Evolutionary conservation across 1,140 invertebrate genomes (phyloP).

Genomic region (Colletes gigas): DNA sequence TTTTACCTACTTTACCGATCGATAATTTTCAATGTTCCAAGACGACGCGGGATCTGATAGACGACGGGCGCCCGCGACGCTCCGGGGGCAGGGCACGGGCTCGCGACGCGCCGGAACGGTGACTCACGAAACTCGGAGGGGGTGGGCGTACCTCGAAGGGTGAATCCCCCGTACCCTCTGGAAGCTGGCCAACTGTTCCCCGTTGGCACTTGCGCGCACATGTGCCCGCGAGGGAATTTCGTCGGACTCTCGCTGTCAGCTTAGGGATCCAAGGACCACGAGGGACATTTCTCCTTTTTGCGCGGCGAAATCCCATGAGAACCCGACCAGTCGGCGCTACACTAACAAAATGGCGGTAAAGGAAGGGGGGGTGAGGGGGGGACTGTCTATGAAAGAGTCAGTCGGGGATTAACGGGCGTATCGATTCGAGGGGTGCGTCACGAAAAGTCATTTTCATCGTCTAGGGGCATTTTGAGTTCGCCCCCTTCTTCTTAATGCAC

Average conservation of each 20-base stretch:
- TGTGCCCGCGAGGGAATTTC: slow-evolving; percentile 79
- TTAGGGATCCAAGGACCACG: slow-evolving; percentile 12
- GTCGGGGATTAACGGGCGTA: slow-evolving; percentile 50
- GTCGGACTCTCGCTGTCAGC: slow-evolving; percentile 30
- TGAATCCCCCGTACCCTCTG: slow-evolving; percentile 25
- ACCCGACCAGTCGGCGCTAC: slow-evolving; percentile 67
- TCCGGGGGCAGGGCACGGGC: too few relatives aligned
- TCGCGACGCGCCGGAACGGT: slow-evolving; percentile 35
- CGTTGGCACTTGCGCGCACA: slow-evolving; percentile 66
- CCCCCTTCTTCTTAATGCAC: not conserved
- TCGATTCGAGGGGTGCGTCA: slow-evolving; percentile 53
- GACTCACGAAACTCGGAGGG: slow-evolving; percentile 59
- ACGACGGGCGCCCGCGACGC: not conserved
- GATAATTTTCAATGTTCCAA: not conserved
- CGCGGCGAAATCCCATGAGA: slow-evolving; percentile 70
- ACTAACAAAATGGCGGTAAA: slow-evolving; percentile 13
- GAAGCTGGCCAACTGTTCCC: slow-evolving; percentile 59
- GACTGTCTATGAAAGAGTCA: slow-evolving; percentile 40
- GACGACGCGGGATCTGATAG: not conserved
- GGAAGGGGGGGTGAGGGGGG: not conserved
- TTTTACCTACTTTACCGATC: not conserved
- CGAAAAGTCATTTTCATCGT: slow-evolving; percentile 50
- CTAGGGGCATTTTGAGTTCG: not conserved
- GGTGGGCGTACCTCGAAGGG: slow-evolving; percentile 50
- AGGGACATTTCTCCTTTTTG: slow-evolving; percentile 41